Base-by-base conservation (phyloP, 2,888 invertebrate species). In the Apamea anceps region DNA sequence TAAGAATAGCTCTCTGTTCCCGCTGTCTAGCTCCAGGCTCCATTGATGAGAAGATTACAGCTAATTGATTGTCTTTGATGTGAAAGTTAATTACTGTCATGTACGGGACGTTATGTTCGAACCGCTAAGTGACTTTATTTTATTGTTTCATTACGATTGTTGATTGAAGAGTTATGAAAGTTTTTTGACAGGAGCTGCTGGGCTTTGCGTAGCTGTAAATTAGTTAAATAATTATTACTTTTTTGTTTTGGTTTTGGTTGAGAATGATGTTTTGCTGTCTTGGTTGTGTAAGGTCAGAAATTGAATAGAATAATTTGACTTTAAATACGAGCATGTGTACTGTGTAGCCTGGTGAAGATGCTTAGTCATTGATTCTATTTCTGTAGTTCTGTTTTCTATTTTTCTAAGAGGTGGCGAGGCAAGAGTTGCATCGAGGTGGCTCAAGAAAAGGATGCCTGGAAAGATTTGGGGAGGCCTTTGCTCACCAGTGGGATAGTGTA, bases 41-140 rank as follows among this genome's bases (percentile, higher is more conserved):
- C 72, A 74, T 88, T 89, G 91, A 92, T 90, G 91, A 89, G 91
- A 92, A 93, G 91, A 93, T 93, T 93, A 91, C 82, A 79, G 78
- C 85, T 92, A 93, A 94, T 94, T 94, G 93, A 94, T 92, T 91
- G 91, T 90, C 87, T 89, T 83, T 85, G 84, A 87, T 88, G 84
- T 83, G 82, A 85, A 87, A 89, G 88, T 85, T 84, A 87, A 84
- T 86, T 82, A 82, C 76, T 71, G 57, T 54, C 72, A 21, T 18
- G 77, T 77, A 66, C 28, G 60, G 63, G 21, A 37, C 7, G 65
- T 79, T 62, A 62, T 65, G 66, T 42, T 68, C 74, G 48, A 87
- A 78, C 68, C 28, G 48, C 75, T 75, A 21, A 37, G n/a, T 70
- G 77, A 66, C 79, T 80, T 32, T 81, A 62, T 78, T 76, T 71